A percentile compares a stretch with the other conserved stretches of the same genome.
phyloP scores from a whole-genome alignment of 2,888 invertebrate genomes.

The Nyleta sp. region DNA sequence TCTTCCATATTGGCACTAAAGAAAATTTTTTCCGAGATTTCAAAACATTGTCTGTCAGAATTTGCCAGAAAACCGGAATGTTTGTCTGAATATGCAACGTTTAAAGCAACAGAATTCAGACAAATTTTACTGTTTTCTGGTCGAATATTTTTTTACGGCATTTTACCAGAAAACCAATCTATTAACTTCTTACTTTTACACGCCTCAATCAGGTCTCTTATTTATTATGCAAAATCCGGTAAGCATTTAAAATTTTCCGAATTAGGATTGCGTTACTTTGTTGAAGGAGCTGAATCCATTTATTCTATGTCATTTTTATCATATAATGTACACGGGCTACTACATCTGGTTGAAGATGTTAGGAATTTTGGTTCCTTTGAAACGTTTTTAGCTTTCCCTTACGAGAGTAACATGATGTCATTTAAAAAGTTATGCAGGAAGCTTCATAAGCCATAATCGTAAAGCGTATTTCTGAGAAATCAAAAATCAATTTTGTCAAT shows the following conservation, averaged over 20 bases:
- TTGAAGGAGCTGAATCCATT: background rate
- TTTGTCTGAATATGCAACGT: background rate
- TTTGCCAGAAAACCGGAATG: slow-evolving; percentile 1
- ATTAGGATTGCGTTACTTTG: slow-evolving; percentile 13
- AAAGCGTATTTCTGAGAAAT: slow-evolving; percentile 25
- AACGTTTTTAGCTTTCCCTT: slow-evolving; percentile 15
- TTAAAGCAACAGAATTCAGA: slow-evolving; percentile 35
- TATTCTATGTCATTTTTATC: slow-evolving; percentile 13
- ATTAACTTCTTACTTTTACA: slow-evolving; percentile 30
- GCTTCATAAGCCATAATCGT: slow-evolving; percentile 27
- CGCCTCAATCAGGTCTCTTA: slow-evolving; percentile 6
- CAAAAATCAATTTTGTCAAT: background rate
- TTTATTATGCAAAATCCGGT: slow-evolving; percentile 14
- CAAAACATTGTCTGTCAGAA: slow-evolving; percentile 18
- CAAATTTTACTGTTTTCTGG: slow-evolving; percentile 35
- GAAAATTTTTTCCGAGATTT: slow-evolving; percentile 21
- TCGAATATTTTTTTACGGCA: slow-evolving; percentile 3
- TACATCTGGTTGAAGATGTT: slow-evolving; percentile 28
- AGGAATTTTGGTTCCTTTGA: slow-evolving; percentile 6
- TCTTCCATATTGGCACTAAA: background rate
- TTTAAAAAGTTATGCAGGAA: slow-evolving; percentile 33
- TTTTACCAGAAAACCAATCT: slow-evolving; percentile 7
- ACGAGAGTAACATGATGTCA: slow-evolving; percentile 28
- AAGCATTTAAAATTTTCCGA: slow-evolving; percentile 19
- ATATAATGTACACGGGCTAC: background rate